Base-by-base conservation (phyloP, 2,113 vertebrate genomes). In the Lampris megalopsis region DNA sequence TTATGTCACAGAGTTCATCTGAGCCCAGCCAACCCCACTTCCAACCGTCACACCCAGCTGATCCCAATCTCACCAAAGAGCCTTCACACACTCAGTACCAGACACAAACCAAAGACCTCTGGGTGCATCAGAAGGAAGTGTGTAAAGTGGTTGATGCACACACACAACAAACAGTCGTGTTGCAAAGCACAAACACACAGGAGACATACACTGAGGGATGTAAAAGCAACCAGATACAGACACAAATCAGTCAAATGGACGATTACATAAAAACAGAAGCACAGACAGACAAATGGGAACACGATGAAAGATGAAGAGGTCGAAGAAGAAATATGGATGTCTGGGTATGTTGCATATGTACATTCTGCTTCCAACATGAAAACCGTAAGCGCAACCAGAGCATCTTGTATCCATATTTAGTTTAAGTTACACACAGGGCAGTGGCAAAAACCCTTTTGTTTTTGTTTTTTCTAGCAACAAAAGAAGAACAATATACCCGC, bases 401-500 rank as follows among this genome's bases (percentile, higher is more conserved):
- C 24, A 24, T 24, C 24, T 24, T 24, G 24, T 24, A 24, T 24
- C 24, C 24, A 24, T 24, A 24, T 24, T 24, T 24, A 24, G 24
- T 24, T 24, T 24, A 24, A 24, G 24, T 24, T 24, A 24, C 24
- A 24, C 24, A 24, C 24, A 24, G 24, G 24, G 24, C 24, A 24
- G 24, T 24, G 24, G 24, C 24, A 40, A 11, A 11, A 69, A 80
- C n/a, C 3, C 49, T 6, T 83, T 67, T 68, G 6, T 71, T 73
- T 53, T 74, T 9, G 6, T 71, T 73, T 53, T 74, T 9, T 71
- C 13, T 38, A 94, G 89, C 63, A 56, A n/a, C 63, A 92, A 84
- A 70, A 88, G 88, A 77, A 92, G 89, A 77, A 43, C 77, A 24
- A 69, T 67, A 63, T 69, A 61, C 41, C 56, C 68, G 35, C 3